Percentiles rank a stretch among this genome's conserved stretches.
Conservation (phyloP, 2,113 vertebrate species). For the Phrynocephalus versicolor region DNA sequence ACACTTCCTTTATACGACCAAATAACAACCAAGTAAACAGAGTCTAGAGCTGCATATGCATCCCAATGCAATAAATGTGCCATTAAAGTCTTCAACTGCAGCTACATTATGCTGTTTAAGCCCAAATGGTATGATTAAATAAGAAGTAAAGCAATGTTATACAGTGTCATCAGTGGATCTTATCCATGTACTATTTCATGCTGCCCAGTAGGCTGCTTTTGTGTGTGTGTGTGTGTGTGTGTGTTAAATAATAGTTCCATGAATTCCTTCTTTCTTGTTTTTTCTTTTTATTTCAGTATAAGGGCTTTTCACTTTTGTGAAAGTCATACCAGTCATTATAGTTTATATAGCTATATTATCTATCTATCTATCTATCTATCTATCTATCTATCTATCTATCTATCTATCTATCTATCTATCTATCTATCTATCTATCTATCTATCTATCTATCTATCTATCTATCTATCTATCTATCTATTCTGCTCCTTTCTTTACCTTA, state of each 20-base stretch:
- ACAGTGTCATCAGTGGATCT: slow-evolving; percentile 35
- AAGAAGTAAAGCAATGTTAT: slow-evolving; percentile 39
- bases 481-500: slow-evolving; percentile 37
- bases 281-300: slow-evolving; percentile 11
- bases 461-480: too few relatives aligned
- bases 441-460: too few relatives aligned
- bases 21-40: not conserved
- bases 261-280: rapidly evolving
- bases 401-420: too few relatives aligned
- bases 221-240: not conserved
- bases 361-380: too few relatives aligned
- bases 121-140: slow-evolving; percentile 28
- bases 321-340: slow-evolving; percentile 58
- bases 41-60: not conserved
- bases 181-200: not conserved
- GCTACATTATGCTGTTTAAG: not conserved
- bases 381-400: too few relatives aligned
- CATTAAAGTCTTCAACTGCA: not conserved
- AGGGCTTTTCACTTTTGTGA: slow-evolving; percentile 47
- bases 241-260: not conserved
- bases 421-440: too few relatives aligned
- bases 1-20: not conserved
- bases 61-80: not conserved
- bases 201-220: not conserved
- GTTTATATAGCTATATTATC: too few relatives aligned